phyloP scores from a whole-genome alignment of 1,140 invertebrate species.

The Bombus superbus region DNA sequence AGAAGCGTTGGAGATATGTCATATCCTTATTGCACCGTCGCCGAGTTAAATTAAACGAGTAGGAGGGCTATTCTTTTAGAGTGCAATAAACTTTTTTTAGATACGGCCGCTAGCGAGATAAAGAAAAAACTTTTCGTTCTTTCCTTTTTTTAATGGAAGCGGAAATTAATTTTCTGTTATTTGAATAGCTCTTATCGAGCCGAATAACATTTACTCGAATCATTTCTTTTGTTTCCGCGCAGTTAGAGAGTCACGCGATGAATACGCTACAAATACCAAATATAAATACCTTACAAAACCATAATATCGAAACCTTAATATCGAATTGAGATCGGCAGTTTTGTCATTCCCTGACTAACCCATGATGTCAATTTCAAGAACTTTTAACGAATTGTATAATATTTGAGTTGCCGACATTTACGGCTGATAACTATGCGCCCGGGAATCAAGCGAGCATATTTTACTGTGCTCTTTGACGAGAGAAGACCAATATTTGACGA shows the following conservation, averaged over 20 bases:
- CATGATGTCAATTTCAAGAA: neutral
- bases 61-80: neutral
- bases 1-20: neutral
- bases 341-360: neutral
- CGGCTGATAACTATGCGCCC: neutral
- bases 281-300: too few relatives aligned
- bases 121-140: neutral
- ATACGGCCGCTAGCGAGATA: neutral
- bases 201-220: neutral
- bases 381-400: neutral
- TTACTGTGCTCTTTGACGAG: neutral
- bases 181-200: too few relatives aligned
- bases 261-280: too few relatives aligned
- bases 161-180: neutral
- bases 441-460: neutral
- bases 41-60: constrained; percentile 2
- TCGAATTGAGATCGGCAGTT: neutral
- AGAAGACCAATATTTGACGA: neutral
- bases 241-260: neutral
- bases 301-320: neutral
- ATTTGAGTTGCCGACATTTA: neutral
- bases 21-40: neutral
- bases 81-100: neutral
- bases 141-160: neutral
- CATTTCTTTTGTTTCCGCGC: neutral